Conservation (phyloP, 2,888 invertebrate species). For the Calephelis perditalis region DNA sequence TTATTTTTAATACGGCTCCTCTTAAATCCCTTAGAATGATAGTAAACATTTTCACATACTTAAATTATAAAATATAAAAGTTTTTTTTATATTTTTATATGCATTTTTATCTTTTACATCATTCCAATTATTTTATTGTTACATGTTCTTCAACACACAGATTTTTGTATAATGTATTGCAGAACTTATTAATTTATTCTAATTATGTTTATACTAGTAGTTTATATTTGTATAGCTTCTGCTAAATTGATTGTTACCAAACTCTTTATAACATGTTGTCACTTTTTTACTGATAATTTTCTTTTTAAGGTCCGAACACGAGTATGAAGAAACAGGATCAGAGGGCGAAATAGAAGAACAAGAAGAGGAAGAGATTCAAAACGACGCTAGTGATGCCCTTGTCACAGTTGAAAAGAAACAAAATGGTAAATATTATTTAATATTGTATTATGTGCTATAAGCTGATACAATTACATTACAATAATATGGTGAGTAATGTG, state of each 20-base stretch:
- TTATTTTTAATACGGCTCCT: neutral
- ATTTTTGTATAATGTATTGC: too few species aligned
- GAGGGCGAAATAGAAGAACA: constrained; percentile 84
- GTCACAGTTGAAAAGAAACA: constrained; percentile 57
- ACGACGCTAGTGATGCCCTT: constrained; percentile 69
- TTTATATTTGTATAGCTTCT: too few species aligned
- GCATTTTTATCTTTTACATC: too few species aligned
- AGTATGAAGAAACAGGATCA: constrained; percentile 82
- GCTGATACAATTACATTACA: neutral
- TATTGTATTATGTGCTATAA: neutral
- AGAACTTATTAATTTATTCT: neutral
- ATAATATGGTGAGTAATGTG: too few species aligned
- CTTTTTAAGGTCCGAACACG: constrained; percentile 80
- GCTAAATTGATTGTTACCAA: too few species aligned
- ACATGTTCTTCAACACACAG: neutral
- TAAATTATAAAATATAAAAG: too few species aligned
- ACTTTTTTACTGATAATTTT: too few species aligned
- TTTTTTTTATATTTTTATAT: neutral
- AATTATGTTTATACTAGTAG: too few species aligned
- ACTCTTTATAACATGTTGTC: too few species aligned
- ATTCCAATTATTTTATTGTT: neutral
- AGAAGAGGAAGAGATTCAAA: constrained; percentile 78
- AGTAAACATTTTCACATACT: too few species aligned
- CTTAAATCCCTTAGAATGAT: too few species aligned
- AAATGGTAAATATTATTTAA: constrained; percentile 48